Conservation (phyloP, 2,888 invertebrate species). For the Plutella xylostella region DNA sequence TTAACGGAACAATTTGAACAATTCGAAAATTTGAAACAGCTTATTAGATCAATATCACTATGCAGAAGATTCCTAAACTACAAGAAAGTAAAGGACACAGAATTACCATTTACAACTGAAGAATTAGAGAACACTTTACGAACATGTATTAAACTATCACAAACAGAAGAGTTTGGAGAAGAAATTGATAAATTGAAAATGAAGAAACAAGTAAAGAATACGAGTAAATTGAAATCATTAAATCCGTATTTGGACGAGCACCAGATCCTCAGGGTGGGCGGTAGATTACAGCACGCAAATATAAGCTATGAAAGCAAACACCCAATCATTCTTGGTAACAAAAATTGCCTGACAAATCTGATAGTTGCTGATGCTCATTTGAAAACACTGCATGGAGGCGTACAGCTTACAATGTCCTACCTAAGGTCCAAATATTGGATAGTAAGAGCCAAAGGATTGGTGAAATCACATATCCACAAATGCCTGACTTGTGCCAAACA, state of each 20-base stretch:
- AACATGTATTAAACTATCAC: not conserved
- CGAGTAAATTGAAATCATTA: not conserved
- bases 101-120: not conserved
- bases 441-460: not conserved
- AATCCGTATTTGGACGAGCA: slow-evolving; percentile 2
- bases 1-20: too few relatives aligned
- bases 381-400: not conserved
- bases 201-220: not conserved
- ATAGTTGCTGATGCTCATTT: not conserved
- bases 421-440: not conserved
- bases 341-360: not conserved
- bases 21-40: too few relatives aligned
- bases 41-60: too few relatives aligned
- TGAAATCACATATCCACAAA: not conserved
- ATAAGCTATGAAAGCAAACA: too few relatives aligned
- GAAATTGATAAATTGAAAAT: not conserved
- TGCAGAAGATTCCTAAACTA: too few relatives aligned
- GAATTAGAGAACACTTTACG: not conserved
- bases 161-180: not conserved
- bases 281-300: not conserved
- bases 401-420: not conserved
- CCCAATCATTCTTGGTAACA: not conserved
- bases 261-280: slow-evolving; percentile 2
- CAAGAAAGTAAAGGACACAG: too few relatives aligned
- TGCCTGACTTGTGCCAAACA: not conserved